These are phyloP conservation scores for Amazona vittata DNA, from an alignment of 2,113 vertebrate species.

Conservation along the genomic window DNA sequence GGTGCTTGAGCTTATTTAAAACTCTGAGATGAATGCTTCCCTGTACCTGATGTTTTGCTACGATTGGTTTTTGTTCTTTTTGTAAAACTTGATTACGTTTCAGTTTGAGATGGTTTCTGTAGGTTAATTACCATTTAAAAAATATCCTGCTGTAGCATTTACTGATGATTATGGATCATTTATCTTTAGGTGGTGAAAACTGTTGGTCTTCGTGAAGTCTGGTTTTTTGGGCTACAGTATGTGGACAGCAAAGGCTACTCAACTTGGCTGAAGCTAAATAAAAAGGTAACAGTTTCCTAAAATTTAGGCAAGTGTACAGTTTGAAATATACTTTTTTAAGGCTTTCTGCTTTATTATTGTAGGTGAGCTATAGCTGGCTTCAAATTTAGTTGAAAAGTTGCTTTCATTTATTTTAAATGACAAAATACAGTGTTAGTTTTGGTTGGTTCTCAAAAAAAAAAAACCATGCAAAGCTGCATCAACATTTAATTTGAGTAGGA, in stretches of 20 bases:
- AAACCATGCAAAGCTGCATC: neutral
- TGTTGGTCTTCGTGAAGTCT: constrained; percentile 94
- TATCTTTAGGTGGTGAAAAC: constrained; percentile 93
- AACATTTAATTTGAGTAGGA: neutral
- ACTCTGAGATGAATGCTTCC: neutral
- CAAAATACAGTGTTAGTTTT: neutral
- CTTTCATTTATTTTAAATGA: neutral
- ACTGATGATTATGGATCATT: constrained; percentile 10
- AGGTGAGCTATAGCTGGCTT: neutral
- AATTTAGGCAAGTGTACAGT: neutral
- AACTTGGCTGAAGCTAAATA: constrained; percentile 97
- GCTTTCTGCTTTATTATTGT: neutral
- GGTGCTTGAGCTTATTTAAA: neutral
- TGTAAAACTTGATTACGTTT: neutral
- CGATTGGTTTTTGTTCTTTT: neutral
- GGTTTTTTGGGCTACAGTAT: constrained; percentile 98
- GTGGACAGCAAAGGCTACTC: constrained; percentile 96
- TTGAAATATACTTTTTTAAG: neutral
- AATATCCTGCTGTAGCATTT: neutral
- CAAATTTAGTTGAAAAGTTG: neutral
- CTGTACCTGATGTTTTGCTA: neutral
- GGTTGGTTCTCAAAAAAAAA: neutral
- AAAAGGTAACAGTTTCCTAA: constrained; percentile 83
- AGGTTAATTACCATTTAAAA: neutral
- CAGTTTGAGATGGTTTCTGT: neutral